Base-by-base conservation (phyloP, 2,113 vertebrate genomes). In the Charadrius vociferus region DNA sequence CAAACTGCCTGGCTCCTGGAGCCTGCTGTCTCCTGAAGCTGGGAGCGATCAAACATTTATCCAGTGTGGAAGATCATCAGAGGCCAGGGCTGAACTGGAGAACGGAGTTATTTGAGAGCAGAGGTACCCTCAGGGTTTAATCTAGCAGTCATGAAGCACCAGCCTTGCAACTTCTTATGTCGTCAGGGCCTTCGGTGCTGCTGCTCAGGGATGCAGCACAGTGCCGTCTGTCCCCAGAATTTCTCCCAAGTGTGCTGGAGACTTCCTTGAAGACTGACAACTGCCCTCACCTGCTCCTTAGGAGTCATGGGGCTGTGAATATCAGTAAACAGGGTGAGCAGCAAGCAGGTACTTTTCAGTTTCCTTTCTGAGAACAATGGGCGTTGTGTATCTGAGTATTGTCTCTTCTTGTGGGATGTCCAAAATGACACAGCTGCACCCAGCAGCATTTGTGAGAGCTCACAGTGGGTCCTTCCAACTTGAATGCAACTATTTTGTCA, bases 171-270 rank as follows among this genome's bases (percentile, higher is more conserved):
- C 8, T 62, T 65, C 29, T 37, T 32, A 10, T 24, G 43, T 47
- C 16, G 4, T 55, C 24, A 32, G 47, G 41, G 23, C 29, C 41
- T 73, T 68, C 56, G 49, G 37, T 18, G 37, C 92, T 91, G 72
- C 21, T 18, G 27, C 59, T 27, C n/a, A 9, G 39, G 5, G 30
- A 19, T 10, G 2, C 8, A 9, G 17, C 13, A 4, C 12, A 50
- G 32, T n/a, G 32, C 61, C 0, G 0, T 16, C n/a, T 37, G n/a
- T 75, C 39, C 36, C 36, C 36, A 39, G 59, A 32, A 24, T 50
- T 58, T 78, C 47, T 65, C 23, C 23, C 67, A 88, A 0, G 2
- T 43, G 7, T 83, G 16, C 34, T 61, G 67, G 36, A 77, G 29
- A 7, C 26, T 72, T 80, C 67, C 68, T 73, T 2, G 10, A 94